These are phyloP conservation scores for Ichneumoninae sp. DNA, from an alignment of 2,888 invertebrate genomes.

Conservation along the genomic window DNA sequence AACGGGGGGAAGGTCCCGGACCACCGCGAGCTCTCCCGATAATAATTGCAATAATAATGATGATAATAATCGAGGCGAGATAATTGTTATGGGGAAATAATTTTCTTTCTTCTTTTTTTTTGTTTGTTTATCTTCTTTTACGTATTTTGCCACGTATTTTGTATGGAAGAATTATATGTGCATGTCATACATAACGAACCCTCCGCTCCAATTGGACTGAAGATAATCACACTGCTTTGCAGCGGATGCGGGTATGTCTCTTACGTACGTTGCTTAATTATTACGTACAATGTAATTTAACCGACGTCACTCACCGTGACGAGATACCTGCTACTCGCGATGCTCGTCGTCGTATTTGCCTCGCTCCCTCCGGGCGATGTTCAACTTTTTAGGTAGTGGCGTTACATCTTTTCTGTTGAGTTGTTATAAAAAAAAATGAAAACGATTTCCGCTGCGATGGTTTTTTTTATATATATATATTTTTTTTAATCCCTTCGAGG, in stretches of 20 bases:
- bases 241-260: constrained; percentile 9
- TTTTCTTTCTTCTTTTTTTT: constrained; percentile 28
- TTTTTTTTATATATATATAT: neutral
- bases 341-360: neutral
- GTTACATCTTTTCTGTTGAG: neutral
- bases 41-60: constrained; percentile 65
- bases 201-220: constrained; percentile 13
- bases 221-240: constrained; percentile 26
- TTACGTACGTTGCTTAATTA: constrained; percentile 48
- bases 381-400: neutral
- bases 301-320: constrained; percentile 41
- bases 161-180: constrained; percentile 35
- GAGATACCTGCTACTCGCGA: constrained; percentile 5
- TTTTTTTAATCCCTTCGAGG: neutral
- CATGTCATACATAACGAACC: constrained; percentile 29
- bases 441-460: neutral
- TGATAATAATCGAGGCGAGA: constrained; percentile 58
- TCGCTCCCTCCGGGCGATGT: neutral
- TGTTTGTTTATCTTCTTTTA: constrained; percentile 20
- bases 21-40: constrained; percentile 40
- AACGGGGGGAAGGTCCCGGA: constrained; percentile 24
- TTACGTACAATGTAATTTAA: constrained; percentile 55
- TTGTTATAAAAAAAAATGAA: neutral
- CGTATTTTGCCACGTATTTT: neutral
- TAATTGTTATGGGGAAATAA: constrained; percentile 49